Conservation (phyloP, 2,888 invertebrate species). For the Acanthoscelides obtectus region DNA sequence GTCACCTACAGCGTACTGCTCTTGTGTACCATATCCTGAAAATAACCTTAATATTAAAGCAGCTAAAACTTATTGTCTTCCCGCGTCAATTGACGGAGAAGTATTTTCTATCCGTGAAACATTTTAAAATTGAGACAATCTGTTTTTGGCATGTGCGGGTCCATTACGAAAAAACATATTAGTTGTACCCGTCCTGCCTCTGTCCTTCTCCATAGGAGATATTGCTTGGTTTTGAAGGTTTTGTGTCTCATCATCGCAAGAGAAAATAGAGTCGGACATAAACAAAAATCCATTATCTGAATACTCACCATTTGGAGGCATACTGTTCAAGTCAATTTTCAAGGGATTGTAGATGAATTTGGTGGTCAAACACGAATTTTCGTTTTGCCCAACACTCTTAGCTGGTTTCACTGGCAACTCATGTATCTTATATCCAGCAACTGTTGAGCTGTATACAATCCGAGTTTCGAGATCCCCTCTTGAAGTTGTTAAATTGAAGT, state of each 20-base stretch:
- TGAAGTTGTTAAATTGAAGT: conserved; percentile 64
- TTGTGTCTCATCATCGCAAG: too few relatives aligned
- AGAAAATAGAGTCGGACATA: too few relatives aligned
- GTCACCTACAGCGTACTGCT: conserved; percentile 88
- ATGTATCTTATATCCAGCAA: conserved; percentile 66
- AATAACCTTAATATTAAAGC: conserved; percentile 12
- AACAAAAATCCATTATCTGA: not conserved
- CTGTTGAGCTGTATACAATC: conserved; percentile 68
- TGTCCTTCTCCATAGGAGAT: too few relatives aligned
- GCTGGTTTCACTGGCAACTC: conserved; percentile 63
- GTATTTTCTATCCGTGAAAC: too few relatives aligned
- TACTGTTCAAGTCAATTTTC: conserved; percentile 50
- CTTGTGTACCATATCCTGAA: conserved; percentile 73
- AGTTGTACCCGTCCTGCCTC: too few relatives aligned
- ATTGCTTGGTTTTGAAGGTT: too few relatives aligned
- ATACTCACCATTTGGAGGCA: conserved; percentile 62
- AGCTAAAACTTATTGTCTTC: too few relatives aligned
- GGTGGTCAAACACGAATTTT: conserved; percentile 62
- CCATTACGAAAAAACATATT: too few relatives aligned
- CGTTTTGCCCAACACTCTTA: conserved; percentile 46
- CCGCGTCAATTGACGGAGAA: too few relatives aligned
- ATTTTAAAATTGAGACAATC: too few relatives aligned
- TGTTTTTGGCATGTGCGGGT: too few relatives aligned
- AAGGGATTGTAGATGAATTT: conserved; percentile 76
- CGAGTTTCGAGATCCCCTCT: conserved; percentile 64